These are phyloP conservation scores for Drosophila borealis DNA, from an alignment of 2,888 invertebrate genomes.

Conservation along the genomic window DNA sequence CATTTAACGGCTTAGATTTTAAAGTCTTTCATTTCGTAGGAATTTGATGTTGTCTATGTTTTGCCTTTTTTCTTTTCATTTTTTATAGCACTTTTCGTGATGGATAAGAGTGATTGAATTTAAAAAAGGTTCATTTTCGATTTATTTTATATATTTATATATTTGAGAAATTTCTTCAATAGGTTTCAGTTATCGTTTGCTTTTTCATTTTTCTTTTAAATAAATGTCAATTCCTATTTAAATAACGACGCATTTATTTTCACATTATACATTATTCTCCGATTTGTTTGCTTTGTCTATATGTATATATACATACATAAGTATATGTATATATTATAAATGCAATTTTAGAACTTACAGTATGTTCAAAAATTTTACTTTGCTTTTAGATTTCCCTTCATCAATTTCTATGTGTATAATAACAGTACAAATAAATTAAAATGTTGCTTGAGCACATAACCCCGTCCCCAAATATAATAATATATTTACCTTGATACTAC, in stretches of 20 bases:
- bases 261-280: conserved; percentile 38
- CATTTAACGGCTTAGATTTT: conserved; percentile 75
- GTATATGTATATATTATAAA: conserved; percentile 66
- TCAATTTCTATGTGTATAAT: conserved; percentile 37
- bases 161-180: conserved; percentile 42
- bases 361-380: conserved; percentile 73
- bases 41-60: conserved; percentile 79
- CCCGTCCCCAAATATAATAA: conserved; percentile 26
- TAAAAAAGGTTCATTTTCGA: conserved; percentile 58
- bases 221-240: conserved; percentile 76
- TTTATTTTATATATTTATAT: conserved; percentile 29
- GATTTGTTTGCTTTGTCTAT: conserved; percentile 37
- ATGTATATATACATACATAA: conserved; percentile 44
- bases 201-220: conserved; percentile 37
- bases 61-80: conserved; percentile 35
- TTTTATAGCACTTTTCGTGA: conserved; percentile 67
- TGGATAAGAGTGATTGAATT: conserved; percentile 58
- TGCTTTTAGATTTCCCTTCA: conserved; percentile 39
- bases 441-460: conserved; percentile 69
- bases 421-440: conserved; percentile 75
- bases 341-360: conserved; percentile 81
- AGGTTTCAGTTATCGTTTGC: conserved; percentile 47
- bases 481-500: conserved; percentile 64
- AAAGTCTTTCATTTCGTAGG: conserved; percentile 85
- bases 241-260: conserved; percentile 64